These are phyloP conservation scores for Apaloderma vittatum DNA, from an alignment of 2,113 vertebrate genomes.

Conservation along the genomic window DNA sequence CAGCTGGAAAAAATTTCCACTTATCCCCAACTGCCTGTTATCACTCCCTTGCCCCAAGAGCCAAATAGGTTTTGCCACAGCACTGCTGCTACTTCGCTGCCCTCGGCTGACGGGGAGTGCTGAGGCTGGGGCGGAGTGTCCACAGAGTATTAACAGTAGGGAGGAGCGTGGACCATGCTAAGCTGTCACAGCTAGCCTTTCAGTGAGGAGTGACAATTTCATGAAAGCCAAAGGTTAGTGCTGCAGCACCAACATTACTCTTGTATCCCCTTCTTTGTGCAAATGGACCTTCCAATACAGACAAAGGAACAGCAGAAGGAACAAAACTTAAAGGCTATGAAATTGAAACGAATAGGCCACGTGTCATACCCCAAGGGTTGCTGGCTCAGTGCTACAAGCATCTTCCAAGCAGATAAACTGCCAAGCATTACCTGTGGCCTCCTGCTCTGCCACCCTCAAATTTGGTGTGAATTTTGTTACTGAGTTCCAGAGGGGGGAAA, in stretches of 20 bases:
- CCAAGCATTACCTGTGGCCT: not conserved
- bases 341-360: not conserved
- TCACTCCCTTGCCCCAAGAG: not conserved
- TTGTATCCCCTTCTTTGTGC: not conserved
- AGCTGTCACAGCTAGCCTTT: not conserved
- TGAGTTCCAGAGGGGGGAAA: not conserved
- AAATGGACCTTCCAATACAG: not conserved
- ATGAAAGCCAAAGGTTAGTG: not conserved
- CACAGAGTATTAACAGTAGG: not conserved
- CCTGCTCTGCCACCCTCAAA: not conserved
- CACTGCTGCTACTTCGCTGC: accelerated
- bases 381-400: not conserved
- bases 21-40: not conserved
- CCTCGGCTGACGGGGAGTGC: accelerated
- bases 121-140: not conserved
- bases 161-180: not conserved
- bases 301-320: not conserved
- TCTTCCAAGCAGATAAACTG: not conserved
- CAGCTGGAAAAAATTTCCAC: not conserved
- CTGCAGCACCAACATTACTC: not conserved
- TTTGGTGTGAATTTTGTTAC: not conserved
- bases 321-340: not conserved
- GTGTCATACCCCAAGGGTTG: not conserved
- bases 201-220: not conserved
- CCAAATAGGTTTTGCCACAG: not conserved